Evolutionary conservation across 2,797 vertebrate species (phyloP).

Genomic region (Tenualosa thibaudeaui): DNA sequence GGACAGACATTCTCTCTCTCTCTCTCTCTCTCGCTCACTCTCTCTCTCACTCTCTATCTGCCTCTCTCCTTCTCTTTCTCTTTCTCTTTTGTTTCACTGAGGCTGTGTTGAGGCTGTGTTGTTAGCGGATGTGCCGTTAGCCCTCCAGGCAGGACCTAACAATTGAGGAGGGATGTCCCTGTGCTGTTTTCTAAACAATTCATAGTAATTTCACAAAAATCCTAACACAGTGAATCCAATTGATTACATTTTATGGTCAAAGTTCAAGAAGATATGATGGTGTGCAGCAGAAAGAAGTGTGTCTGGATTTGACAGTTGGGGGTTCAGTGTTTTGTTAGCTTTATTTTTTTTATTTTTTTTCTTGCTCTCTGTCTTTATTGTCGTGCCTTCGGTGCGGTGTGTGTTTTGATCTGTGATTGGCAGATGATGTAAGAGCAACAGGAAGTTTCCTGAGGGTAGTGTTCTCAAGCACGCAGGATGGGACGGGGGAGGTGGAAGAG

Average conservation of each 20-base stretch:
- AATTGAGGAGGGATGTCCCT: neutral
- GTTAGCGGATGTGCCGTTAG: conserved; percentile 8
- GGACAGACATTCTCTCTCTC: neutral
- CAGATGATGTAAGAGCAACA: conserved; percentile 57
- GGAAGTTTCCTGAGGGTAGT: conserved; percentile 53
- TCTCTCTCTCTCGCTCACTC: neutral
- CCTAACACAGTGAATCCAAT: neutral
- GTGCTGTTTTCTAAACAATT: conserved; percentile 15
- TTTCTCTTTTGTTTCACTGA: neutral
- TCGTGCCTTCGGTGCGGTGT: neutral
- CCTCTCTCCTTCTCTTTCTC: neutral
- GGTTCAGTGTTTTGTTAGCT: neutral
- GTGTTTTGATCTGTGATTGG: conserved; percentile 57
- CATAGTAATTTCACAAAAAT: neutral
- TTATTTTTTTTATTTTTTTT: neutral
- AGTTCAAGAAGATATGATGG: neutral
- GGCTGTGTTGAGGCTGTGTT: conserved; percentile 1
- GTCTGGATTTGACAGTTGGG: neutral
- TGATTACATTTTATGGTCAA: neutral
- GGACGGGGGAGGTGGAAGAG: neutral
- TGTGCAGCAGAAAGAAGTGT: neutral
- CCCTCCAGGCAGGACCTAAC: neutral
- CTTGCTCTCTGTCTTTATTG: neutral
- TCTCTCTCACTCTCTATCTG: neutral
- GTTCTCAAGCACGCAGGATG: neutral